Evolutionary conservation across 2,797 vertebrate genomes (phyloP).

Genomic region (Enoplosus armatus): DNA sequence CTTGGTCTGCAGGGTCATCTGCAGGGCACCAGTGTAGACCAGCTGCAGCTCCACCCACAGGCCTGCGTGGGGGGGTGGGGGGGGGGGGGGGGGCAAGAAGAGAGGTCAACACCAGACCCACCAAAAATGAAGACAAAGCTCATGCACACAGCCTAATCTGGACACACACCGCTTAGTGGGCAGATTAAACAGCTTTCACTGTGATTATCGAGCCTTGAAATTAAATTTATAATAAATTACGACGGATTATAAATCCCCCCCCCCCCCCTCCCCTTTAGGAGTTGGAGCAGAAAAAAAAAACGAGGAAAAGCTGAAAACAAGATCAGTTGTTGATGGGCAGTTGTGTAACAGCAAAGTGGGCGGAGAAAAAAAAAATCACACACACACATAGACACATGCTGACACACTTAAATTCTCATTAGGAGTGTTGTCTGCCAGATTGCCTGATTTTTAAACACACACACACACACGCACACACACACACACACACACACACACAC

Average conservation of each 20-base stretch:
- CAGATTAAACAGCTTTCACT: constrained; percentile 67
- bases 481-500: constrained; percentile 39
- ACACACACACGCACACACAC: constrained; percentile 10
- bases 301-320: constrained; percentile 45
- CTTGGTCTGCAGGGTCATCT: constrained; percentile 94
- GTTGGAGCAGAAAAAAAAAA: neutral
- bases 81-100: too few relatives aligned
- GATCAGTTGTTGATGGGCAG: constrained; percentile 41
- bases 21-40: constrained; percentile 89
- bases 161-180: constrained; percentile 38
- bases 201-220: constrained; percentile 65
- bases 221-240: constrained; percentile 71
- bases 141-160: constrained; percentile 48
- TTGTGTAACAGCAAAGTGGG: constrained; percentile 47
- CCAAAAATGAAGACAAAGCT: constrained; percentile 41
- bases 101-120: constrained; percentile 32
- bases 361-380: constrained; percentile 16
- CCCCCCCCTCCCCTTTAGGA: constrained; percentile 9
- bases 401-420: constrained; percentile 46
- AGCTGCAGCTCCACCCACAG: constrained; percentile 92
- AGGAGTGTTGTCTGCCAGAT: constrained; percentile 29
- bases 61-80: too few relatives aligned
- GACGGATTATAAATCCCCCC: constrained; percentile 59
- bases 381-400: constrained; percentile 8
- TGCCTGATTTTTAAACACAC: constrained; percentile 45